Conservation (phyloP, 2,113 vertebrate genomes). For the Synchiropus splendidus region DNA sequence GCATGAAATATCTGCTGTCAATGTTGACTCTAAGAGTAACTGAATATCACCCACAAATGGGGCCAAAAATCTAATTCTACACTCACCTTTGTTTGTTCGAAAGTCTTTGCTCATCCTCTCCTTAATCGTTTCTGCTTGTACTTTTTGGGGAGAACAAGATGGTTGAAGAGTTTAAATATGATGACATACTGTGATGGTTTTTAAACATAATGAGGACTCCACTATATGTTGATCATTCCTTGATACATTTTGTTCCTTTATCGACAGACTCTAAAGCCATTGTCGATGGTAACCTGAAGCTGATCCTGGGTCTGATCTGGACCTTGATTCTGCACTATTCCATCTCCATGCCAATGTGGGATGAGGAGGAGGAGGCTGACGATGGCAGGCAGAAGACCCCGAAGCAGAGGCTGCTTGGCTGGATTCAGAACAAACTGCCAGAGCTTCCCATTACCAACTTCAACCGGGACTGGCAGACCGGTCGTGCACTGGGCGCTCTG, state of each 20-base stretch:
- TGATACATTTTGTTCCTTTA: background rate
- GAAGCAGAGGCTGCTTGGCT: constrained; percentile 74
- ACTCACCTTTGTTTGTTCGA: no score
- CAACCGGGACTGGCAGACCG: constrained; percentile 71
- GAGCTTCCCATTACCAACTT: constrained; percentile 88
- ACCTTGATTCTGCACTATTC: constrained; percentile 79
- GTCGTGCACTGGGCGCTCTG: constrained; percentile 65
- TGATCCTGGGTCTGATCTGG: constrained; percentile 79
- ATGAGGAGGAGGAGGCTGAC: constrained; percentile 72
- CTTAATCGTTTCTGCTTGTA: no score
- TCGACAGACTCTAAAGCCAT: constrained; percentile 66
- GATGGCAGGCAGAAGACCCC: constrained; percentile 72
- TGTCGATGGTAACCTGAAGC: constrained; percentile 79
- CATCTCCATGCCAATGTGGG: constrained; percentile 83
- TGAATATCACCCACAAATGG: no score
- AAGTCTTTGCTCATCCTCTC: no score
- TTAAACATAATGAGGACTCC: no score
- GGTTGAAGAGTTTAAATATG: no score
- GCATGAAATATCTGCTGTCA: no score
- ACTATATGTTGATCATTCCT: no score
- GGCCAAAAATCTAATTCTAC: no score
- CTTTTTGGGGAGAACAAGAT: no score
- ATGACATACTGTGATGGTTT: no score
- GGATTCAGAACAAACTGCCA: constrained; percentile 76
- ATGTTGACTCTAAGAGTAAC: no score